These are phyloP conservation scores for Ochotona princeps DNA, from an alignment of 2,113 vertebrate genomes.

Conservation along the genomic window DNA sequence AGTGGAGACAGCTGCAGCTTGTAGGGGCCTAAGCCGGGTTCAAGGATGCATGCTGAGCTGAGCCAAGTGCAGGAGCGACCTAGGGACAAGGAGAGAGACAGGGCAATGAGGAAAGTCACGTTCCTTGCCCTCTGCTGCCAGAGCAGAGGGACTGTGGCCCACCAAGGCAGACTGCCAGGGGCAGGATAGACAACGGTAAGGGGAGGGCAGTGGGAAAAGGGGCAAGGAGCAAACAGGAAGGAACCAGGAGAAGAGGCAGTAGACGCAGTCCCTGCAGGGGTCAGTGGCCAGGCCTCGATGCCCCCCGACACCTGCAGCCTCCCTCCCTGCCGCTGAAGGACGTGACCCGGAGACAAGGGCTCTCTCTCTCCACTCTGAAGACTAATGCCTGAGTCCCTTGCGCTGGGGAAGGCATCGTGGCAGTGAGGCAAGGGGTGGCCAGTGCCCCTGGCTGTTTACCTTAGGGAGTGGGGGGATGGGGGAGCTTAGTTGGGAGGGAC, in stretches of 20 bases:
- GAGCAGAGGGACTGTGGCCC: background rate
- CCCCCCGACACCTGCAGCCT: no score
- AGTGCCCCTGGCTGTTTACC: slow-evolving; percentile 24
- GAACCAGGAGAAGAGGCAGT: background rate
- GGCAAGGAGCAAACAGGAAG: background rate
- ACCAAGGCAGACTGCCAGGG: background rate
- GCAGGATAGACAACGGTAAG: background rate
- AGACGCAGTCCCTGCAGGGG: no score
- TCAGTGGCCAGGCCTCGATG: no score
- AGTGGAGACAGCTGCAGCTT: slow-evolving; percentile 6
- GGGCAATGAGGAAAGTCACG: background rate
- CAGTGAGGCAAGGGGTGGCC: background rate
- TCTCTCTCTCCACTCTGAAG: no score
- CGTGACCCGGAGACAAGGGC: no score
- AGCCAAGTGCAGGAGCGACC: slow-evolving; percentile 31
- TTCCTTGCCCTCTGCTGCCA: slow-evolving; percentile 6
- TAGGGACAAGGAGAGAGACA: slow-evolving; percentile 53
- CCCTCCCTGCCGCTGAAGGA: no score
- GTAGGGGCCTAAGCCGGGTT: slow-evolving; percentile 45
- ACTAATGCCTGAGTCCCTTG: background rate
- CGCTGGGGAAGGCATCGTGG: background rate
- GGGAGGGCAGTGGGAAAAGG: background rate
- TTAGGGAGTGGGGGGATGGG: background rate
- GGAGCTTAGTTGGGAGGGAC: background rate
- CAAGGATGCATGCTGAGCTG: slow-evolving; percentile 72